Evolutionary conservation across 2,797 vertebrate genomes (phyloP), one percentile per base, ranked within the genome.

Genomic region (Muscicapa striata): DNA sequence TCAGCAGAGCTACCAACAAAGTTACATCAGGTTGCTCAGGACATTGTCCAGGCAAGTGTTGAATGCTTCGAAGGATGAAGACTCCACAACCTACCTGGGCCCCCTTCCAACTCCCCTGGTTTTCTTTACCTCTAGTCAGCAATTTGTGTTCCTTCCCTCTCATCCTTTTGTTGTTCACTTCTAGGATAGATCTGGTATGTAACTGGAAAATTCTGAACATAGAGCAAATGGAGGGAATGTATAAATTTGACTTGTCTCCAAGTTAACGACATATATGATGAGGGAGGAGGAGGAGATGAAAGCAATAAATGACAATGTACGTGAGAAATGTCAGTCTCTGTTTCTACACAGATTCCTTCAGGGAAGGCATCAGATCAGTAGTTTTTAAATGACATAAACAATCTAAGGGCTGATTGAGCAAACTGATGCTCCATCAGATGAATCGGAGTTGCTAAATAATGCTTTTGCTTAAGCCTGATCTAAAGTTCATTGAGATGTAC

Each of bases 331-430:
- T 58, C 79, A 82, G 5, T 83, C 43, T 85, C 63, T 75, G 20
- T 88, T 92, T 87, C 69, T 89, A 75, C 38, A 70, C 32, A 83
- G 67, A 90, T 72, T 81, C 62, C 83, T 91, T 87, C 87, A 91
- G 51, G 46, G 66, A 93, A 92, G 64, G 17, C 51, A 93, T 81
- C 51, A 85, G 64, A 92, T 85, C 73, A 64, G 78, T 85, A 92
- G 72, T 75, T 93, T 79, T 91, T 95, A 93, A 91, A 59, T 87
- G 32, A 74, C 58, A 73, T 55, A 74, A 91, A 51, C 40, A 83
- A 74, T 74, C 57, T 41, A 84, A 84, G 34, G 26, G 45, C 36
- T 82, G 70, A 84, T 48, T 20, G 74, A 55, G 30, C 43, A 89
- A 92, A 77, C 14, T 74, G 55, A 70, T 87, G 67, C 54, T 73